These are phyloP conservation scores for Anas flavirostris DNA, from an alignment of 2,797 vertebrate species.

Conservation along the genomic window DNA sequence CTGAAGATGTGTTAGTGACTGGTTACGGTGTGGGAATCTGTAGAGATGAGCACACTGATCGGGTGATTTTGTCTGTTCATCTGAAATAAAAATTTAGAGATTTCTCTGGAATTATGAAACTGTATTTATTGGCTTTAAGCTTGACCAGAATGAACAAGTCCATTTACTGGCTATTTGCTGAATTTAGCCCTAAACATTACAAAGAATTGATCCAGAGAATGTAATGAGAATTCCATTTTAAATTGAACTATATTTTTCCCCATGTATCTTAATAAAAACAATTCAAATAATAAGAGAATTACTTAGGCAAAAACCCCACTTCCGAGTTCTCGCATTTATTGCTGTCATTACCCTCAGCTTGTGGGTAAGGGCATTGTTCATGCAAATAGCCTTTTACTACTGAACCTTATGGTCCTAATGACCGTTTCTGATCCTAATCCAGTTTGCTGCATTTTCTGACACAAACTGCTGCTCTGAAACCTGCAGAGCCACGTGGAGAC, in stretches of 20 bases:
- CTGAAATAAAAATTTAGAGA: neutral
- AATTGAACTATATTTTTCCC: neutral
- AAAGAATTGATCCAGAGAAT: neutral
- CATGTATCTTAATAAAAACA: neutral
- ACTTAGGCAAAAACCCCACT: neutral
- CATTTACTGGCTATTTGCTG: neutral
- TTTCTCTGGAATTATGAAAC: neutral
- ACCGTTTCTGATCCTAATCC: neutral
- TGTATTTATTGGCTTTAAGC: neutral
- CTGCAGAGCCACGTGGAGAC: neutral
- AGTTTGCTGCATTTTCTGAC: neutral
- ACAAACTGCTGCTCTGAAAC: neutral
- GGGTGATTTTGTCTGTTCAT: neutral
- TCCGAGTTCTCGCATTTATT: neutral
- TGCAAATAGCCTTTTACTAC: neutral
- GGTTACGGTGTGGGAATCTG: neutral
- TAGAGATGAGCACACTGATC: neutral
- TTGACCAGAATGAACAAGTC: neutral
- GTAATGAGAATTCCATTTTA: neutral
- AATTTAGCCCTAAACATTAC: neutral
- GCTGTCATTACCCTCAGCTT: neutral
- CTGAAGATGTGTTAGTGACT: neutral
- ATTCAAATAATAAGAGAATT: neutral
- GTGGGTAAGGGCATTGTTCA: neutral
- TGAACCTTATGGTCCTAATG: rapidly evolving